Percentiles rank a stretch among this genome's conserved stretches.
Evolutionary conservation across 2,888 invertebrate genomes (phyloP).

Genomic region (Lasioglossum villosulum): DNA sequence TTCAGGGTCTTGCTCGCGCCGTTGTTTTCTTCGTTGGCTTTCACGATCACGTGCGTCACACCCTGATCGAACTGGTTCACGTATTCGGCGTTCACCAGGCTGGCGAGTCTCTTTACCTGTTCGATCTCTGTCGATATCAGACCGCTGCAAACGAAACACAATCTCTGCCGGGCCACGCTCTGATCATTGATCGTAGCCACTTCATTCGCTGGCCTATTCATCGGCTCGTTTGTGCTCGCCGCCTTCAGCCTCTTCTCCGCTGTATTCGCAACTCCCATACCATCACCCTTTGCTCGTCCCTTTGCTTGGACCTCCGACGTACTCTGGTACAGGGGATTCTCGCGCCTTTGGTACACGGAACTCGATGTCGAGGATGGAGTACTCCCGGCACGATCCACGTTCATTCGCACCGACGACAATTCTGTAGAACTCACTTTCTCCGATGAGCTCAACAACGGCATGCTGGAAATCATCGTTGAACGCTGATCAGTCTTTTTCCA

Average conservation of each 20-base stretch:
- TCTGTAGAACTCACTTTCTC: too few relatives aligned
- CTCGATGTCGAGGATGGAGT: not conserved
- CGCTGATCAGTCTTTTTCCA: not conserved
- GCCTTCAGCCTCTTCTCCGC: not conserved
- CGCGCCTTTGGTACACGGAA: not conserved
- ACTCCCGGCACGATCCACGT: not conserved
- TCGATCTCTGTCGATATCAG: conserved; percentile 61
- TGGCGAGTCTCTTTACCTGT: conserved; percentile 67
- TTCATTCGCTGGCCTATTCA: not conserved
- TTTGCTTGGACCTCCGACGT: conserved; percentile 66
- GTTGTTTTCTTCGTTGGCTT: conserved; percentile 57
- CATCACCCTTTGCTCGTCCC: not conserved
- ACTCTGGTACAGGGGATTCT: conserved; percentile 70
- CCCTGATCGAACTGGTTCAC: conserved; percentile 61
- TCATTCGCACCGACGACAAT: not conserved
- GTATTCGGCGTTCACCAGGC: conserved; percentile 63
- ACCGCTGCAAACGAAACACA: conserved; percentile 75
- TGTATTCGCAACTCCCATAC: conserved; percentile 18
- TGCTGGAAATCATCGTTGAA: not conserved
- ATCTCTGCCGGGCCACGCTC: not conserved
- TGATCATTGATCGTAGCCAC: not conserved
- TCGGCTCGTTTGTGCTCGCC: not conserved
- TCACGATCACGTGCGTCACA: conserved; percentile 78
- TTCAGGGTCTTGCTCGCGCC: conserved; percentile 75
- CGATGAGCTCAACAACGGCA: not conserved